These are phyloP conservation scores for Leucophenga maculata DNA, from an alignment of 2,888 invertebrate species.

Conservation along the genomic window DNA sequence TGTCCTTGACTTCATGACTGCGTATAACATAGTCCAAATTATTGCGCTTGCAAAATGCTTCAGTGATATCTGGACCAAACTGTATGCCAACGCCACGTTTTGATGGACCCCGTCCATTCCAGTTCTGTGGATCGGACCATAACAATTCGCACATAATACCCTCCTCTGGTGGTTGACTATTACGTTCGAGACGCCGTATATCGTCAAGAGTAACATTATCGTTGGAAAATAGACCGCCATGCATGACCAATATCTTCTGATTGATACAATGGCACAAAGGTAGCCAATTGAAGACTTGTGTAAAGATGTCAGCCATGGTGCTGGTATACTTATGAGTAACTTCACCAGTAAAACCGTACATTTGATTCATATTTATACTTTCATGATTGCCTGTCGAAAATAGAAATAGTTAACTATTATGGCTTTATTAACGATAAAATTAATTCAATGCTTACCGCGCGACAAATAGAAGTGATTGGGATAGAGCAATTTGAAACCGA, in stretches of 20 bases:
- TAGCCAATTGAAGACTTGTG: slow-evolving; percentile 98
- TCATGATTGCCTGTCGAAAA: slow-evolving; percentile 92
- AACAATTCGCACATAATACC: slow-evolving; percentile 98
- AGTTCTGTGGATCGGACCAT: slow-evolving; percentile 98
- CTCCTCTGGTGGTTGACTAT: slow-evolving; percentile 97
- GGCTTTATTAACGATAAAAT: not conserved
- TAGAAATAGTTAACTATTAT: not conserved
- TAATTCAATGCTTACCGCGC: slow-evolving; percentile 80
- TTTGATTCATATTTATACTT: slow-evolving; percentile 97
- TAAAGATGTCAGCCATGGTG: slow-evolving; percentile 97
- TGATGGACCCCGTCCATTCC: slow-evolving; percentile 89
- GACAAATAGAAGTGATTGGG: slow-evolving; percentile 98
- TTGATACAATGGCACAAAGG: slow-evolving; percentile 97
- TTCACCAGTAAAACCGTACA: slow-evolving; percentile 99
- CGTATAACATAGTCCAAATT: slow-evolving; percentile 93
- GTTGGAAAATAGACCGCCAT: slow-evolving; percentile 96
- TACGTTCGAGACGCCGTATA: slow-evolving; percentile 89
- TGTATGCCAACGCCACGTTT: slow-evolving; percentile 98
- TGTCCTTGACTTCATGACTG: slow-evolving; percentile 97
- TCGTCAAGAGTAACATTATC: slow-evolving; percentile 95
- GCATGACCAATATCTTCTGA: slow-evolving; percentile 88
- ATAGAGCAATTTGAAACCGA: slow-evolving; percentile 95
- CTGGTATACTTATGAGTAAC: slow-evolving; percentile 95
- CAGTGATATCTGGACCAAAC: slow-evolving; percentile 98
- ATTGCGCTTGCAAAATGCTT: slow-evolving; percentile 86